These are phyloP conservation scores for Intellagama lesueurii DNA, from an alignment of 2,797 vertebrate species.

Conservation along the genomic window DNA sequence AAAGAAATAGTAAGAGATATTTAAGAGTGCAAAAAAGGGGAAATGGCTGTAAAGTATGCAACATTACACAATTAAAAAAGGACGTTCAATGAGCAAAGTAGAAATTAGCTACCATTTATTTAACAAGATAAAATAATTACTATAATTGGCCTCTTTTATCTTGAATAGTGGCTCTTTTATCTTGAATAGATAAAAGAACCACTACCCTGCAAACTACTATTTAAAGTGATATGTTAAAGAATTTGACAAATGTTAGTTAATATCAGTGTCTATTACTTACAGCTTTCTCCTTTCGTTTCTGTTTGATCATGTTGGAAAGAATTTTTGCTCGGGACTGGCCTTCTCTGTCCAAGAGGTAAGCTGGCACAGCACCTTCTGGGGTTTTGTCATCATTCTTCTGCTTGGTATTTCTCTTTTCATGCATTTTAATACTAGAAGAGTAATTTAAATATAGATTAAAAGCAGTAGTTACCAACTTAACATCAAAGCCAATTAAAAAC, in stretches of 20 bases:
- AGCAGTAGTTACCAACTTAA: neutral
- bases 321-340: constrained; percentile 94
- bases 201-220: neutral
- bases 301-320: constrained; percentile 99
- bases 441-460: neutral
- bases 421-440: constrained; percentile 93
- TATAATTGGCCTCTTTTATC: neutral
- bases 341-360: constrained; percentile 95
- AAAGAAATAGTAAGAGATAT: neutral
- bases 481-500: neutral
- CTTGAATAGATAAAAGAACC: neutral
- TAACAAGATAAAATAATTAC: neutral
- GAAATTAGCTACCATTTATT: neutral
- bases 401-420: constrained; percentile 95
- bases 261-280: constrained; percentile 81
- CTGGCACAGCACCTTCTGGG: constrained; percentile 94
- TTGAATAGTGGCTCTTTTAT: neutral
- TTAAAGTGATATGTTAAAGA: neutral
- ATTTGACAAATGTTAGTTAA: fast-evolving
- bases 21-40: neutral
- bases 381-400: constrained; percentile 97
- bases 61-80: neutral
- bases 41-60: neutral
- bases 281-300: constrained; percentile 98
- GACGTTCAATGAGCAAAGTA: neutral